Conservation (phyloP, 2,113 vertebrate species). For the Prunella fulvescens region DNA sequence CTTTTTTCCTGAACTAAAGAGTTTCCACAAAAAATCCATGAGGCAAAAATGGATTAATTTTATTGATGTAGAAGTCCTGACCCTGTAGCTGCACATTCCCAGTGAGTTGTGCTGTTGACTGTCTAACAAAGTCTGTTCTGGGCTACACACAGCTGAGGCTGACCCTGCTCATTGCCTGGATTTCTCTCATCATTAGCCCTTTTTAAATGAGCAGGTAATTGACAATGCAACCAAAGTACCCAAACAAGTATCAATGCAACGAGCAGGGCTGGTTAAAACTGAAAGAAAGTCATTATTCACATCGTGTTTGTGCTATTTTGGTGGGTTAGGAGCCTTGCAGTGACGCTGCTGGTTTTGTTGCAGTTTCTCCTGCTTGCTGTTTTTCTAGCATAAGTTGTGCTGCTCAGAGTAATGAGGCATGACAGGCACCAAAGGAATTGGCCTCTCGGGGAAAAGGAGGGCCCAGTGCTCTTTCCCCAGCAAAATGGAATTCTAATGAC, state of each 20-base stretch:
- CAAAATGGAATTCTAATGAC: slow-evolving; percentile 34
- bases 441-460: neutral
- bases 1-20: neutral
- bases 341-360: slow-evolving; percentile 5
- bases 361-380: neutral
- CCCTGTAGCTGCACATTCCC: neutral
- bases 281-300: neutral
- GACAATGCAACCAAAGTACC: neutral
- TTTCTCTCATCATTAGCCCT: neutral
- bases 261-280: neutral
- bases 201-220: neutral
- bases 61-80: neutral
- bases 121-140: neutral
- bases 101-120: neutral
- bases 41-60: neutral
- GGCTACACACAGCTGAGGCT: neutral
- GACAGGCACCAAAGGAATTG: neutral
- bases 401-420: slow-evolving; percentile 25
- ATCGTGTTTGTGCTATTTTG: neutral
- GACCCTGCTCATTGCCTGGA: neutral
- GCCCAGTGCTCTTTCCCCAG: neutral
- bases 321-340: neutral
- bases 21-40: neutral
- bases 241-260: neutral
- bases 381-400: slow-evolving; percentile 5